Evolutionary conservation across 2,113 vertebrate species (phyloP).

Genomic region (Clarias macrocephalus): DNA sequence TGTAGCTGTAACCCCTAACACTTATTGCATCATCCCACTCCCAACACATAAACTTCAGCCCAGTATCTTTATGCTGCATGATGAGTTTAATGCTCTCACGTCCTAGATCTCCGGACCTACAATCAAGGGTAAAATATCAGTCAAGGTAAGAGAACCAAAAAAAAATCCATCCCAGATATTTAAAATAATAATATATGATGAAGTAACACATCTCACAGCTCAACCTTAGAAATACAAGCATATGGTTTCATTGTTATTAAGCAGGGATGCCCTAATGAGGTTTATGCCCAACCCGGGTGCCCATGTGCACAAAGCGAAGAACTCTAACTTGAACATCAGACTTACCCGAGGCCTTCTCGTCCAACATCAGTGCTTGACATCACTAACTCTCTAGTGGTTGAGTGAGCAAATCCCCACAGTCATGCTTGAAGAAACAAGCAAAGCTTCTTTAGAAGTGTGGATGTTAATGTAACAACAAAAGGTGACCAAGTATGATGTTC

Average conservation of each 20-base stretch:
- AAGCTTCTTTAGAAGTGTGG: not conserved
- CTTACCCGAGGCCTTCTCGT: not conserved
- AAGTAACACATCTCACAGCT: not conserved
- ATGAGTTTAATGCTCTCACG: slow-evolving; percentile 74
- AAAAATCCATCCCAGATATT: not conserved
- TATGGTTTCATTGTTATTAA: not conserved
- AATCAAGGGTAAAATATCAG: slow-evolving; percentile 73
- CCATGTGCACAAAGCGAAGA: not conserved
- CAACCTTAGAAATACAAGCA: not conserved
- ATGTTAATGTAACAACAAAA: not conserved
- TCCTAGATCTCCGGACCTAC: slow-evolving; percentile 76
- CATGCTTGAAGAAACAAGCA: not conserved
- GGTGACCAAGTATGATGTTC: not conserved
- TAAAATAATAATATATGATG: not conserved
- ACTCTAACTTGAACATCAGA: not conserved
- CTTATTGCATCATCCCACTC: slow-evolving; percentile 20
- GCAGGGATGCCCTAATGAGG: not conserved
- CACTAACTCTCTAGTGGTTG: not conserved
- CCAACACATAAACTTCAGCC: slow-evolving; percentile 3
- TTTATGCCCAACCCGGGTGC: not conserved
- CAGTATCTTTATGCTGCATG: slow-evolving; percentile 64
- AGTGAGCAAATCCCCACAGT: not conserved
- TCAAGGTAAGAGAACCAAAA: slow-evolving; percentile 68
- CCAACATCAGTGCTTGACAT: not conserved
- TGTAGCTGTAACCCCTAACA: slow-evolving; percentile 16